Evolutionary conservation across 1,140 invertebrate species (phyloP).

Genomic region (Drosophila virilis): DNA sequence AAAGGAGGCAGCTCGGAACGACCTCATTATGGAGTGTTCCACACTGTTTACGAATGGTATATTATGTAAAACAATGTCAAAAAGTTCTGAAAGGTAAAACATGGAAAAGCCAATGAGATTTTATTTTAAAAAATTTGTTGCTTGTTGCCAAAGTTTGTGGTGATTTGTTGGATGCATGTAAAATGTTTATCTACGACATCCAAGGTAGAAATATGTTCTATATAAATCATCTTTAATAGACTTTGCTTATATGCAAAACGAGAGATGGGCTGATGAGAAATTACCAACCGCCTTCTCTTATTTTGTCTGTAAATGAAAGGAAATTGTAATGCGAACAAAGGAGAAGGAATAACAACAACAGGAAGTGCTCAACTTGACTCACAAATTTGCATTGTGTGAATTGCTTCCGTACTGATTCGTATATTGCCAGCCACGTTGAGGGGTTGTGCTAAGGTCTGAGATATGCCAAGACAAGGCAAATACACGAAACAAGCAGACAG

Average conservation of each 20-base stretch:
- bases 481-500: background rate
- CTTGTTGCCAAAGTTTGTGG: constrained; percentile 10
- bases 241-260: constrained; percentile 22
- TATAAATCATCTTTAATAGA: constrained; percentile 44
- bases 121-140: constrained; percentile 13
- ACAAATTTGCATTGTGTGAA: constrained; percentile 69
- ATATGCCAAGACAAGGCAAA: constrained; percentile 19
- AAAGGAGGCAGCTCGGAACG: background rate
- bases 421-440: constrained; percentile 23
- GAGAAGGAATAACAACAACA: constrained; percentile 1
- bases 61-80: constrained; percentile 20
- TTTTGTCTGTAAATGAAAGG: constrained; percentile 20
- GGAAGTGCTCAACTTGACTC: constrained; percentile 44
- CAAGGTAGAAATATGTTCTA: constrained; percentile 11
- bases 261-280: constrained; percentile 20
- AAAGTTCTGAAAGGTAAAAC: constrained; percentile 16
- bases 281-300: constrained; percentile 17
- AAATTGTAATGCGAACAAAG: background rate
- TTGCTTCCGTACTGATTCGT: constrained; percentile 56
- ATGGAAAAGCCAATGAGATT: constrained; percentile 3
- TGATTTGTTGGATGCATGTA: constrained; percentile 21
- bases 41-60: background rate
- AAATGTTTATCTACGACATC: constrained; percentile 24
- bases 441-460: constrained; percentile 13
- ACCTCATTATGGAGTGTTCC: constrained; percentile 33